A percentile compares a stretch with the other conserved stretches of the same genome.
These are phyloP conservation scores for Andrena fulva DNA, from an alignment of 2,888 invertebrate genomes.

Conservation along the genomic window DNA sequence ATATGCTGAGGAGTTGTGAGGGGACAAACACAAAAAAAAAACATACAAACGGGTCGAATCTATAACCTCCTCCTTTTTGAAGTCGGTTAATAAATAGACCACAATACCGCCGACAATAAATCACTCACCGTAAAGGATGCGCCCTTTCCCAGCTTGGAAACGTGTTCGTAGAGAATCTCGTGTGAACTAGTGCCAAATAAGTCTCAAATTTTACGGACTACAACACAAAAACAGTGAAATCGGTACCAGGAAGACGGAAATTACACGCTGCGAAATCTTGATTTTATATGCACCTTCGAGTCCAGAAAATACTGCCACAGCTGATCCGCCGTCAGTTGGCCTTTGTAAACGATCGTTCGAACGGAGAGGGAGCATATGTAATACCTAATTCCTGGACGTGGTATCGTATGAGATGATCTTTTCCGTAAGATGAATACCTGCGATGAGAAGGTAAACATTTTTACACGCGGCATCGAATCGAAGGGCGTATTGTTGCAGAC, in stretches of 20 bases:
- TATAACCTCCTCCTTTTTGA: too few species aligned
- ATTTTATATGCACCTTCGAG: conserved; percentile 83
- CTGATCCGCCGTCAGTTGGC: conserved; percentile 98
- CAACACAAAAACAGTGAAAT: conserved; percentile 11
- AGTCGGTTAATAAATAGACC: background rate
- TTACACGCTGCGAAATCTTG: too few species aligned
- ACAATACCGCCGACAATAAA: too few species aligned
- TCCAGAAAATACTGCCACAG: conserved; percentile 92
- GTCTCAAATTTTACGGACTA: conserved; percentile 95
- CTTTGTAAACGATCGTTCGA: conserved; percentile 98
- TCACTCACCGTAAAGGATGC: conserved; percentile 94
- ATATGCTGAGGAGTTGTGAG: too few species aligned
- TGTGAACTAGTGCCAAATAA: conserved; percentile 98
- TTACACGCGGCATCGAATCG: background rate
- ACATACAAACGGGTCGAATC: too few species aligned
- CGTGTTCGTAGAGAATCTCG: conserved; percentile 99
- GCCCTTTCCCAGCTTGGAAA: conserved; percentile 99
- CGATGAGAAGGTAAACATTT: background rate
- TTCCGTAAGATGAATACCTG: conserved; percentile 97
- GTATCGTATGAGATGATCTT: conserved; percentile 95
- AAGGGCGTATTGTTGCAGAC: too few species aligned
- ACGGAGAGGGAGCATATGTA: conserved; percentile 98
- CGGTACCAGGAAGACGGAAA: background rate
- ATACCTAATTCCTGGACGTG: conserved; percentile 94
- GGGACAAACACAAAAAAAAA: too few species aligned